Evolutionary conservation across 2,113 vertebrate genomes (phyloP), one percentile per base, ranked within the genome.

Genomic region (Vidua chalybeata): DNA sequence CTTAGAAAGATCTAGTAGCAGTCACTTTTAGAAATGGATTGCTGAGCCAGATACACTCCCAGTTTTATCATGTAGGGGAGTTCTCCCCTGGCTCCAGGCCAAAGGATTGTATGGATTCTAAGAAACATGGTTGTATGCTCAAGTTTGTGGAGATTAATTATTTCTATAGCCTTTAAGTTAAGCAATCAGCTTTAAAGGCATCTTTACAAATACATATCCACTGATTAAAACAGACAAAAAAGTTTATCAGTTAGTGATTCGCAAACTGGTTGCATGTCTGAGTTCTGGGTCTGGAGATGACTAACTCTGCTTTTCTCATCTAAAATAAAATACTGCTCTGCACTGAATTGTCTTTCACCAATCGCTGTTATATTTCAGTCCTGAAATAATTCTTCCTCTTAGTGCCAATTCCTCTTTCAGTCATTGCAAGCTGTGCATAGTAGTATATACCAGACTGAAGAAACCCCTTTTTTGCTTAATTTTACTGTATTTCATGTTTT

Each of bases 341-440:
- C 33, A 56, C 41, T 64, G 62, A 89, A 41, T 73, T 75, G 52
- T 78, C 72, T 80, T 92, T 88, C 0, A 0, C 64, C 46, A 41
- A 43, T 89, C 93, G 85, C 90, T 90, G 79, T 81, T 96, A 77
- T 23, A 74, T 80, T 94, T 95, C 88, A 93, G 88, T 37, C 64
- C 86, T 92, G 79, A 86, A 94, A 72, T 87, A 93, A 92, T 94
- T 92, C 80, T 94, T 93, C 71, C 67, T 80, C 24, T 88, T 90
- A 61, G 15, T 86, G 61, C 39, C 87, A 86, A 96, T 81, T 92
- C 68, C 61, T 71, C n/a, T 87, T 90, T 55, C 9, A 9, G 45
- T 78, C 76, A 56, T 71, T 78, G 72, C 4, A 16, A 89, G 45
- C 46, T 56, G 30, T 49, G 52, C 28, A 37, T 30, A 48, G 58